Evolutionary conservation across 2,888 invertebrate genomes (phyloP).

Genomic region (Yponomeuta plumbellus): DNA sequence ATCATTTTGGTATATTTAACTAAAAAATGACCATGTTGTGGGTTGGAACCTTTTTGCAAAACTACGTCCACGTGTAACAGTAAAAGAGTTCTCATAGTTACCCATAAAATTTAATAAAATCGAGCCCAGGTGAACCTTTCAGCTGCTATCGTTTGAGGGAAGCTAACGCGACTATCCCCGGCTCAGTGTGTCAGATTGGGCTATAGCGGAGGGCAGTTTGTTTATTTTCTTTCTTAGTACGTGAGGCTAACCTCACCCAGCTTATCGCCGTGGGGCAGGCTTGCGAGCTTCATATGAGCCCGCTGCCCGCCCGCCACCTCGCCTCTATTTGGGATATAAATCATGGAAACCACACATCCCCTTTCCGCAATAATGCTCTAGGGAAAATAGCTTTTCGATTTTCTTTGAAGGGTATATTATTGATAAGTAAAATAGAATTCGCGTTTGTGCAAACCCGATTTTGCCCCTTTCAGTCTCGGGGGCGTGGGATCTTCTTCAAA

Average conservation of each 20-base stretch:
- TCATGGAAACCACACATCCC: slow-evolving; percentile 72
- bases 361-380: slow-evolving; percentile 61
- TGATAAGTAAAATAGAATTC: slow-evolving; percentile 41
- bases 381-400: slow-evolving; percentile 50
- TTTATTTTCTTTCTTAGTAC: slow-evolving; percentile 67
- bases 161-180: too few relatives aligned
- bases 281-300: not conserved
- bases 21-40: too few relatives aligned
- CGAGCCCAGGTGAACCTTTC: not conserved
- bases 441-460: slow-evolving; percentile 17
- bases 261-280: slow-evolving; percentile 70
- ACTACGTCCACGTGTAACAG: too few relatives aligned
- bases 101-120: too few relatives aligned
- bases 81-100: too few relatives aligned
- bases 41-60: too few relatives aligned
- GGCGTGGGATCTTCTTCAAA: not conserved
- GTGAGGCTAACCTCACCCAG: slow-evolving; percentile 45
- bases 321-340: slow-evolving; percentile 67
- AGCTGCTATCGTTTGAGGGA: not conserved
- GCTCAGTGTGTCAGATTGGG: not conserved
- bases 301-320: slow-evolving; percentile 34
- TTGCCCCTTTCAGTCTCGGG: not conserved
- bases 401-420: slow-evolving; percentile 48
- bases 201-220: slow-evolving; percentile 45
- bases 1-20: too few relatives aligned